Evolutionary conservation across 92 coral and sea anemone species (phyloP).

Genomic region (Porites rus): DNA sequence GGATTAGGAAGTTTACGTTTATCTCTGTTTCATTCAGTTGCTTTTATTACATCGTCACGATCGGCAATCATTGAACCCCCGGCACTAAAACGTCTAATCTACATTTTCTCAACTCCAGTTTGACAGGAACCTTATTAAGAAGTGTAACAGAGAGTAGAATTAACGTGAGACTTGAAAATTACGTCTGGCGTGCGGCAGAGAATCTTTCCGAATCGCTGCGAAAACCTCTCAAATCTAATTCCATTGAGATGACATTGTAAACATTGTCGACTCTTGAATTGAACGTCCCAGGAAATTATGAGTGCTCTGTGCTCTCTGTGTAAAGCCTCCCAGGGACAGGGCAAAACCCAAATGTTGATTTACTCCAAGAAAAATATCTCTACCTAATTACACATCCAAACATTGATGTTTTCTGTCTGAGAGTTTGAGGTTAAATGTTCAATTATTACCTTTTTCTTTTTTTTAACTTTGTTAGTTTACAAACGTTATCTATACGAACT

Average conservation of each 20-base stretch:
- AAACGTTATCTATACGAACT: conserved; percentile 1
- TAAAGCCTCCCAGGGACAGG: conserved; percentile 45
- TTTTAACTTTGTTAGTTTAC: conserved; percentile 11
- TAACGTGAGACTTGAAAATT: background rate
- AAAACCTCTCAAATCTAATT: conserved; percentile 55
- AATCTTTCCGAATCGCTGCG: conserved; percentile 37
- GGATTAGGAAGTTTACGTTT: conserved; percentile 84
- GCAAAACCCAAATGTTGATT: conserved; percentile 18
- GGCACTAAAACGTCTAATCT: conserved; percentile 7
- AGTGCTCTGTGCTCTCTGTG: background rate
- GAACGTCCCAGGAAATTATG: conserved; percentile 45
- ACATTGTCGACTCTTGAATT: conserved; percentile 51
- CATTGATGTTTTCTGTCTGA: background rate
- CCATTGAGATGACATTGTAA: conserved; percentile 68
- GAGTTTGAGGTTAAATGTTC: background rate
- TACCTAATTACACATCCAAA: conserved; percentile 4
- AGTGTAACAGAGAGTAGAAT: background rate
- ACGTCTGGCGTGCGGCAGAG: background rate
- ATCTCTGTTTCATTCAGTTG: conserved; percentile 72
- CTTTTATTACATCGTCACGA: conserved; percentile 71
- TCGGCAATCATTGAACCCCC: conserved; percentile 45
- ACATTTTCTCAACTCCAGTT: conserved; percentile 1
- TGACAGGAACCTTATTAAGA: background rate
- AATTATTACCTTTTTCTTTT: background rate
- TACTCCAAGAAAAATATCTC: conserved; percentile 20